phyloP scores from a whole-genome alignment of 2,797 vertebrate genomes.

The Podarcis siculus region DNA sequence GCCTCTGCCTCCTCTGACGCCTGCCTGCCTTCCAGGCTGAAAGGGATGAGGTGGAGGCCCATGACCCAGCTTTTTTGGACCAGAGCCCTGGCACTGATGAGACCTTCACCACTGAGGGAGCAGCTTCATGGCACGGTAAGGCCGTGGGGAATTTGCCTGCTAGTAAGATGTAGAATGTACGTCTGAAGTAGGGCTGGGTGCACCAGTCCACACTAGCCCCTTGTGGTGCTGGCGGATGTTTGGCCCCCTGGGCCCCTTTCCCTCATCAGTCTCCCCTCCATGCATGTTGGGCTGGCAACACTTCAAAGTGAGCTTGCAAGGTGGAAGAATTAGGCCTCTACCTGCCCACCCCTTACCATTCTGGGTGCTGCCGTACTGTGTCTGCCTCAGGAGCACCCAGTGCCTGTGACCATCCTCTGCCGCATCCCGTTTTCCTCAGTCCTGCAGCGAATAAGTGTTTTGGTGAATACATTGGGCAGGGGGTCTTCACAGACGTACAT shows the following conservation, averaged over 20 bases:
- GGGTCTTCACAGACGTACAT: slow-evolving; percentile 76
- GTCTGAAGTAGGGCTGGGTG: too few species aligned
- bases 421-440: slow-evolving; percentile 92
- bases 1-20: accelerated
- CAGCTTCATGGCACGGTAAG: slow-evolving; percentile 76
- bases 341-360: not conserved
- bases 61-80: slow-evolving; percentile 77
- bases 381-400: slow-evolving; percentile 66
- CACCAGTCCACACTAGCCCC: too few species aligned
- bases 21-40: slow-evolving; percentile 75
- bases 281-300: not conserved
- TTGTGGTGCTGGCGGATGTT: too few species aligned
- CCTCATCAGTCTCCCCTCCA: too few species aligned
- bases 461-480: slow-evolving; percentile 76
- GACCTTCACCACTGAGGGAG: slow-evolving; percentile 73
- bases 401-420: slow-evolving; percentile 81
- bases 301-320: not conserved
- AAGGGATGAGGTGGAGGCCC: slow-evolving; percentile 54
- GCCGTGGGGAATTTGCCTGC: not conserved
- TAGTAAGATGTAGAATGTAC: too few species aligned
- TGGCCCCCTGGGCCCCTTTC: too few species aligned
- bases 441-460: slow-evolving; percentile 91
- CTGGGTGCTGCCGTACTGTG: not conserved
- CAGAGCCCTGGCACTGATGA: slow-evolving; percentile 85
- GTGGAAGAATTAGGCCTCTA: not conserved